Percentiles rank a stretch among this genome's conserved stretches.
phyloP scores from a whole-genome alignment of 2,888 invertebrate species.

The Actias luna region DNA sequence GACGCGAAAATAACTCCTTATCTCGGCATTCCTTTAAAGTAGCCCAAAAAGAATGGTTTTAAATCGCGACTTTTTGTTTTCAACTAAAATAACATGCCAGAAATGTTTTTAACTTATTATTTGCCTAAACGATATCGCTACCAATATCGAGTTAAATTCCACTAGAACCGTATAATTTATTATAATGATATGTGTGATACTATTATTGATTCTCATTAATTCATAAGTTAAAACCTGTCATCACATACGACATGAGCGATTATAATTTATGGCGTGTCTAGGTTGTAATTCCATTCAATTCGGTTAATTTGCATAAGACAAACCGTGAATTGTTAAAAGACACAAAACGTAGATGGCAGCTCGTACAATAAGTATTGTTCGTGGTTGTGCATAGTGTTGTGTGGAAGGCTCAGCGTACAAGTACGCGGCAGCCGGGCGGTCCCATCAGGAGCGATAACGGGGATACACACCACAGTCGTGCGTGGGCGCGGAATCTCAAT shows the following conservation, averaged over 20 bases:
- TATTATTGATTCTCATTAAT: not conserved
- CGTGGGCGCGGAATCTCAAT: conserved; percentile 77
- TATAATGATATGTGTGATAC: not conserved
- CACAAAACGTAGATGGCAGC: conserved; percentile 48
- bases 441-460: conserved; percentile 47
- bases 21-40: conserved; percentile 78
- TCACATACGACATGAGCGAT: conserved; percentile 1
- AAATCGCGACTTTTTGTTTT: conserved; percentile 64
- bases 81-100: conserved; percentile 66
- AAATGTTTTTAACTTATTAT: conserved; percentile 54
- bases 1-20: conserved; percentile 80
- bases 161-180: conserved; percentile 15
- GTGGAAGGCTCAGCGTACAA: conserved; percentile 24
- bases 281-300: conserved; percentile 46
- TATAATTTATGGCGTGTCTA: conserved; percentile 38
- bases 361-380: conserved; percentile 58
- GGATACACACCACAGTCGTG: conserved; percentile 46
- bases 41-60: conserved; percentile 67
- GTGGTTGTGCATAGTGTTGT: conserved; percentile 36
- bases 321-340: conserved; percentile 48
- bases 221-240: conserved; percentile 4
- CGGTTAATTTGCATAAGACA: conserved; percentile 60
- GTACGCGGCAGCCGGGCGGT: conserved; percentile 43
- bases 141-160: conserved; percentile 32
- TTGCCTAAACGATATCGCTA: conserved; percentile 52